These are phyloP conservation scores for Pristionchus maxplancki DNA, from an alignment of 2,888 invertebrate genomes.

Conservation along the genomic window DNA sequence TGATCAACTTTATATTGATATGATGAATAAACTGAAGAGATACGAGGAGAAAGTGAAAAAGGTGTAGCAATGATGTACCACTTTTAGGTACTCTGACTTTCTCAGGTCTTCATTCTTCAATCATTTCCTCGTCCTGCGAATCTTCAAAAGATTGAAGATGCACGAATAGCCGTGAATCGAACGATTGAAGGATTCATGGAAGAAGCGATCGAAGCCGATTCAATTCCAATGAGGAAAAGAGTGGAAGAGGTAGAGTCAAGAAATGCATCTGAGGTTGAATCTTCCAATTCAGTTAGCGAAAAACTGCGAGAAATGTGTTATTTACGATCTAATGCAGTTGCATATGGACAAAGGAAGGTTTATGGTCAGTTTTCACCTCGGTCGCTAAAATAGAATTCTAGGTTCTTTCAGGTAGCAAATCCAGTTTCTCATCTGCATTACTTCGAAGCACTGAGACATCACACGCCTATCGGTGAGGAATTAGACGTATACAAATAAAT, in stretches of 20 bases:
- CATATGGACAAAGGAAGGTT: slow-evolving; percentile 26
- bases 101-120: slow-evolving; percentile 34
- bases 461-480: slow-evolving; percentile 19
- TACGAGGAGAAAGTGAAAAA: slow-evolving; percentile 42
- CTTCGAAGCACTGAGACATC: slow-evolving; percentile 38
- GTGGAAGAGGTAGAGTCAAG: background rate
- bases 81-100: background rate
- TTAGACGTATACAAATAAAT: background rate
- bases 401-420: background rate
- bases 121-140: slow-evolving; percentile 40
- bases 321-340: slow-evolving; percentile 17
- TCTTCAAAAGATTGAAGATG: slow-evolving; percentile 22
- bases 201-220: slow-evolving; percentile 10
- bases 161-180: background rate
- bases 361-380: background rate
- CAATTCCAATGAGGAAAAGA: slow-evolving; percentile 36
- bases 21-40: slow-evolving; percentile 34
- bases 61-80: background rate
- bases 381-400: no score
- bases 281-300: slow-evolving; percentile 25
- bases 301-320: slow-evolving; percentile 42
- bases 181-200: slow-evolving; percentile 24
- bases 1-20: background rate
- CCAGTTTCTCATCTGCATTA: slow-evolving; percentile 10
- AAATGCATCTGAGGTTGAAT: background rate